Evolutionary conservation across 2,888 invertebrate genomes (phyloP).

Genomic region (Dryadula phaetusa): DNA sequence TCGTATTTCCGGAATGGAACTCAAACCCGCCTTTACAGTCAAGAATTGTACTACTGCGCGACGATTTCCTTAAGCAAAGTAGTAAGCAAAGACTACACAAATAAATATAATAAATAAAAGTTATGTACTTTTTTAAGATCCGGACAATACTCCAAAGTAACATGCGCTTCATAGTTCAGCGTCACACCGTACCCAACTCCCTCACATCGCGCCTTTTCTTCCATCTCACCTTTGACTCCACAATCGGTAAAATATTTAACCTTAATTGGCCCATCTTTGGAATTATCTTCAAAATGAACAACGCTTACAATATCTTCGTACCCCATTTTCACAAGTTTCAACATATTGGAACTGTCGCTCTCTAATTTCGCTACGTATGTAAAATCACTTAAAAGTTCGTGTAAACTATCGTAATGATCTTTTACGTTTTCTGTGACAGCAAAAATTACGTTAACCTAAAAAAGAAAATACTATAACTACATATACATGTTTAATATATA

Average conservation of each 20-base stretch:
- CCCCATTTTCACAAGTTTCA: constrained; percentile 91
- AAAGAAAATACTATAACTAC: constrained; percentile 1
- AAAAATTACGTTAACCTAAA: constrained; percentile 92
- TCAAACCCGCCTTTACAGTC: no score
- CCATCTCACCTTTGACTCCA: constrained; percentile 77
- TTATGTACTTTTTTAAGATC: constrained; percentile 64
- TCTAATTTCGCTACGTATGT: constrained; percentile 91
- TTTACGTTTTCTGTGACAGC: constrained; percentile 90
- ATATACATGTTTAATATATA: no score
- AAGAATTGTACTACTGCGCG: no score
- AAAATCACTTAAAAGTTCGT: constrained; percentile 87
- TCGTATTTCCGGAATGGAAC: no score
- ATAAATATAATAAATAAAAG: background rate
- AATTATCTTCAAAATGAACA: constrained; percentile 84
- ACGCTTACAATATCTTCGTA: constrained; percentile 90
- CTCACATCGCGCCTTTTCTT: constrained; percentile 84
- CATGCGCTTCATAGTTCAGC: constrained; percentile 86
- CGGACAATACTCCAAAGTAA: constrained; percentile 84
- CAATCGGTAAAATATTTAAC: constrained; percentile 90
- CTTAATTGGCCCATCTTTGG: constrained; percentile 85
- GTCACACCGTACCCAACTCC: constrained; percentile 86
- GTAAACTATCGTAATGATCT: constrained; percentile 87
- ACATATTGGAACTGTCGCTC: constrained; percentile 93
- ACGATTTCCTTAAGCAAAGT: no score
- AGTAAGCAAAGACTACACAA: no score